Percentiles rank a stretch among this genome's conserved stretches.
Evolutionary conservation across 2,797 vertebrate species (phyloP).

Genomic region (Silurus lanzhouensis): DNA sequence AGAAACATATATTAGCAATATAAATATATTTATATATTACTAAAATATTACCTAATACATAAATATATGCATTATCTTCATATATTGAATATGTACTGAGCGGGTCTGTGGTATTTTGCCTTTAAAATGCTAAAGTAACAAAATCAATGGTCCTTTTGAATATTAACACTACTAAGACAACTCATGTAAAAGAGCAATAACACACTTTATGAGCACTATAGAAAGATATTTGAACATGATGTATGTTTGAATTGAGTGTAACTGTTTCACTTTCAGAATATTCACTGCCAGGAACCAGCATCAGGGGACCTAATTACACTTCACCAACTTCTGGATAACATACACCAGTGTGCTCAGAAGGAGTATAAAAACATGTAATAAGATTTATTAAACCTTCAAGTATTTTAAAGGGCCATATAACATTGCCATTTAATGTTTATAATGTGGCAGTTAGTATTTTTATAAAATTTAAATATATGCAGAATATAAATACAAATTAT

Average conservation of each 20-base stretch:
- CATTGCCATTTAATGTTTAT: not conserved
- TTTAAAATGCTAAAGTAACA: not conserved
- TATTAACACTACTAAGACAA: not conserved
- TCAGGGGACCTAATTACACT: not conserved
- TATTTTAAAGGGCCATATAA: not conserved
- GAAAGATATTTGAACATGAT: not conserved
- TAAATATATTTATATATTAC: not conserved
- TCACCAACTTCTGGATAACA: slow-evolving; percentile 15
- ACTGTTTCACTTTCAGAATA: not conserved
- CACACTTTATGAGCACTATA: not conserved
- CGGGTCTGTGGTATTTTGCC: not conserved
- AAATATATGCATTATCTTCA: not conserved
- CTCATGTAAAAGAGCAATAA: not conserved
- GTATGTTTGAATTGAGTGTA: not conserved
- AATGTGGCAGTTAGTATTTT: not conserved
- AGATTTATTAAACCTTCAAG: not conserved
- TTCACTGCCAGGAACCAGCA: not conserved
- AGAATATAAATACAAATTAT: not conserved
- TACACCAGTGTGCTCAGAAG: slow-evolving; percentile 10
- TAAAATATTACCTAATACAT: not conserved
- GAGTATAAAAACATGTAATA: not conserved
- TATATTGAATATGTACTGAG: not conserved
- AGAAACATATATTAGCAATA: not conserved
- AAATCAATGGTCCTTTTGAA: not conserved
- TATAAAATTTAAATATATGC: not conserved